Conservation (phyloP, 2,888 invertebrate genomes). For the Ptychoptera contaminata region DNA sequence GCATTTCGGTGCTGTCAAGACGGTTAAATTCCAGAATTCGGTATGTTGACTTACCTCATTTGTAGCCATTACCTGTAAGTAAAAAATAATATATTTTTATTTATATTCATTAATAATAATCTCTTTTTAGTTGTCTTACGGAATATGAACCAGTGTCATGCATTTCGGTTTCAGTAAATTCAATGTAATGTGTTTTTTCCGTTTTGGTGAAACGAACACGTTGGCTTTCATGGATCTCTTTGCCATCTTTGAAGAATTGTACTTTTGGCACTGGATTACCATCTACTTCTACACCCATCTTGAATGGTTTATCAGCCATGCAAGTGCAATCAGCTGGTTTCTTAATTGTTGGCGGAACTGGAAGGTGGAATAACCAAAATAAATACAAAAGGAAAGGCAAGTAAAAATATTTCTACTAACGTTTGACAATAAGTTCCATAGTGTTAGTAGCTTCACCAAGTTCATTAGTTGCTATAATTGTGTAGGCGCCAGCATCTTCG, state of each 20-base stretch:
- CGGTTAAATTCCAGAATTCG: conserved; percentile 76
- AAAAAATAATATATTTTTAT: too few species aligned
- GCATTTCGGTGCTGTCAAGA: conserved; percentile 65
- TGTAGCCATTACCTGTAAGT: conserved; percentile 37
- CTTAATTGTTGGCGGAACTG: conserved; percentile 70
- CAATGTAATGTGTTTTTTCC: conserved; percentile 44
- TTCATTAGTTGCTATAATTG: conserved; percentile 66
- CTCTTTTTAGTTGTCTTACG: conserved; percentile 35
- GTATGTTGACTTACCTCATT: conserved; percentile 84
- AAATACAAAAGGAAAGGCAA: neutral
- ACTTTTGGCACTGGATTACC: conserved; percentile 70
- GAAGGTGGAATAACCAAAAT: conserved; percentile 12
- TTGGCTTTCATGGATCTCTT: conserved; percentile 54
- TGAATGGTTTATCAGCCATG: conserved; percentile 53
- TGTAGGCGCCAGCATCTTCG: conserved; percentile 72
- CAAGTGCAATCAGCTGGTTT: conserved; percentile 63
- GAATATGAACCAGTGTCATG: conserved; percentile 81
- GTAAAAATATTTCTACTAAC: conserved; percentile 11
- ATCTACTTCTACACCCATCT: conserved; percentile 68
- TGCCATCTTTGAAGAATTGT: conserved; percentile 78
- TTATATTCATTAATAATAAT: neutral
- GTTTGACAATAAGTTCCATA: conserved; percentile 58
- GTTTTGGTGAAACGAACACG: conserved; percentile 44
- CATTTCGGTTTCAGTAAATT: conserved; percentile 52
- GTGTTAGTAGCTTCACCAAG: conserved; percentile 62